Percentiles rank a stretch among this genome's conserved stretches.
phyloP scores from a whole-genome alignment of 1,140 invertebrate species.

The Colletes latitarsis region DNA sequence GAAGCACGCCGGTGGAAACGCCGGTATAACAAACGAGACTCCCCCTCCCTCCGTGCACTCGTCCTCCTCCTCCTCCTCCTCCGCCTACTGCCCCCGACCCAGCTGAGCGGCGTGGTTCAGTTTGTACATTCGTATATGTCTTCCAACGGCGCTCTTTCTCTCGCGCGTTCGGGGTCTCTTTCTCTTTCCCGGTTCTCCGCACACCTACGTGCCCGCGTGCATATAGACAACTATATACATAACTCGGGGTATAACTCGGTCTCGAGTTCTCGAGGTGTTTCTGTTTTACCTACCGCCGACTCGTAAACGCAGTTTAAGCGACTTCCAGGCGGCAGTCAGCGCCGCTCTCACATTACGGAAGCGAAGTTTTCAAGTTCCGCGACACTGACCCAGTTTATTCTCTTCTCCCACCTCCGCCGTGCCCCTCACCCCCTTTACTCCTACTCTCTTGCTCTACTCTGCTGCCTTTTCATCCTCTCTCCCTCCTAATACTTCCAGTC shows the following conservation, averaged over 20 bases:
- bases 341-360: conserved; percentile 79
- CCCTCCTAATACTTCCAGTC: conserved; percentile 59
- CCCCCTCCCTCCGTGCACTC: not conserved
- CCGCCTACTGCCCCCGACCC: not conserved
- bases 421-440: conserved; percentile 32
- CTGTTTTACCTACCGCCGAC: conserved; percentile 73
- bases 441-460: conserved; percentile 16
- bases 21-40: conserved; percentile 56
- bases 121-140: conserved; percentile 54
- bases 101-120: conserved; percentile 48
- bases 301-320: conserved; percentile 74
- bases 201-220: not conserved
- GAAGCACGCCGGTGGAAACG: conserved; percentile 39
- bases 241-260: conserved; percentile 63
- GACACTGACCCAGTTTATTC: conserved; percentile 81
- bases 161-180: conserved; percentile 9
- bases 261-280: conserved; percentile 63
- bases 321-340: conserved; percentile 69
- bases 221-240: conserved; percentile 21
- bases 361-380: conserved; percentile 81
- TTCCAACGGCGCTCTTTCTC: conserved; percentile 42
- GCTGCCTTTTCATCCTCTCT: not conserved
- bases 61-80: too few species aligned
- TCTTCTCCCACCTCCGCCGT: conserved; percentile 43
- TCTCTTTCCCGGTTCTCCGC: conserved; percentile 27